phyloP scores from a whole-genome alignment of 2,888 invertebrate species.

The Corbicula japonica region DNA sequence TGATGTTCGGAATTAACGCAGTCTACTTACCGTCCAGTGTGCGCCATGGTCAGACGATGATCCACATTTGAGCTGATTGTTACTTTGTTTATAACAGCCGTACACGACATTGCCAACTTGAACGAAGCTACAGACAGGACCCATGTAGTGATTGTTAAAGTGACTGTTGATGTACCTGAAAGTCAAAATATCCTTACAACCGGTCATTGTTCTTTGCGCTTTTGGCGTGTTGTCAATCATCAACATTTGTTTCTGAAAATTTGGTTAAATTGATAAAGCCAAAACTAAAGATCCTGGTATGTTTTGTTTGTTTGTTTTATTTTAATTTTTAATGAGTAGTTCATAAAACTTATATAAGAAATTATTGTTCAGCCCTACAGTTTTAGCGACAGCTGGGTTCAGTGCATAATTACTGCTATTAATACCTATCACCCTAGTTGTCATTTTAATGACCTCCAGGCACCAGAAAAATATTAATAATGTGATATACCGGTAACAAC shows the following conservation, averaged over 20 bases:
- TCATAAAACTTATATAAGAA: too few species aligned
- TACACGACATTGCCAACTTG: slow-evolving; percentile 25
- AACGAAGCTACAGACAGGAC: slow-evolving; percentile 67
- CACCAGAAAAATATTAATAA: too few species aligned
- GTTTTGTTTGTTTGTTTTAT: neutral
- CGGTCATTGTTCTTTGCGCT: neutral
- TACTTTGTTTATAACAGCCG: slow-evolving; percentile 62
- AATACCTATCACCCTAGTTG: too few species aligned
- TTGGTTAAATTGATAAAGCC: neutral
- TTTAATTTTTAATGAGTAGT: neutral
- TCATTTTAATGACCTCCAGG: too few species aligned
- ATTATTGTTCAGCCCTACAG: too few species aligned
- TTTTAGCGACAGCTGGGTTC: too few species aligned
- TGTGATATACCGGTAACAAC: neutral
- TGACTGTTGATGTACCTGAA: slow-evolving; percentile 52
- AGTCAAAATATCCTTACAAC: slow-evolving; percentile 3
- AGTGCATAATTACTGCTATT: too few species aligned
- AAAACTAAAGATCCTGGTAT: neutral
- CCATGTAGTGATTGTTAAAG: slow-evolving; percentile 56
- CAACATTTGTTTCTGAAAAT: too few species aligned
- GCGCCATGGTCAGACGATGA: slow-evolving; percentile 15
- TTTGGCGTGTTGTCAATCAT: too few species aligned
- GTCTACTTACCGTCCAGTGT: slow-evolving; percentile 38
- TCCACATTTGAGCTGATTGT: slow-evolving; percentile 9
- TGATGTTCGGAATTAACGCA: neutral